Evolutionary conservation across 2,797 vertebrate species (phyloP).

Genomic region (Cryptoprocta ferox): DNA sequence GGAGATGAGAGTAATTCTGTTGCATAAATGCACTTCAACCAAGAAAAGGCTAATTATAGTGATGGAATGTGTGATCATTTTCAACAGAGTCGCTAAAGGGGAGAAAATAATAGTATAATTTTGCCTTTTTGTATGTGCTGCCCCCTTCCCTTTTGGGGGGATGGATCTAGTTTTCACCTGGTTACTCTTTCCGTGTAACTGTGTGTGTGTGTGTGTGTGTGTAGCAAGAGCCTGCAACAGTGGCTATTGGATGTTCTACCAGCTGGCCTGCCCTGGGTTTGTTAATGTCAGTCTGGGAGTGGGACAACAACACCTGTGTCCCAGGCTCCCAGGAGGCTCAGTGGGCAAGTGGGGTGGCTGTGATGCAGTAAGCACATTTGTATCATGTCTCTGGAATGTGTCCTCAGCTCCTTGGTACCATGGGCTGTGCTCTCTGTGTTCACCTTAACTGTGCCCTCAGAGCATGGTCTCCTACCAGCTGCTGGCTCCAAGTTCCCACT

Average conservation of each 20-base stretch:
- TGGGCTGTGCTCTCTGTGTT: neutral
- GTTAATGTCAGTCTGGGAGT: neutral
- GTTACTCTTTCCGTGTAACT: neutral
- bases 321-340: neutral
- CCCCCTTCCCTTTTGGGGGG: neutral
- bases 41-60: neutral
- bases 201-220: neutral
- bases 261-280: neutral
- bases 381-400: neutral
- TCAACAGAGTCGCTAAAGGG: neutral
- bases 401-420: neutral
- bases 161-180: neutral
- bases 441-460: neutral
- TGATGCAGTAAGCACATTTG: neutral
- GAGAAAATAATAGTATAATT: neutral
- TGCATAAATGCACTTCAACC: neutral
- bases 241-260: neutral
- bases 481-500: neutral
- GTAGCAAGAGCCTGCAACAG: neutral
- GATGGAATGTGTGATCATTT: neutral
- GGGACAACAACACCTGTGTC: neutral
- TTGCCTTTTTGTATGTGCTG: neutral
- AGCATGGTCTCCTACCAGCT: neutral
- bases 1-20: neutral
- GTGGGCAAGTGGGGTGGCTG: rapidly evolving